A percentile compares a stretch with the other conserved stretches of the same genome.
These are phyloP conservation scores for Hirtodrosophila histrioides DNA, from an alignment of 2,888 invertebrate species.

Conservation along the genomic window DNA sequence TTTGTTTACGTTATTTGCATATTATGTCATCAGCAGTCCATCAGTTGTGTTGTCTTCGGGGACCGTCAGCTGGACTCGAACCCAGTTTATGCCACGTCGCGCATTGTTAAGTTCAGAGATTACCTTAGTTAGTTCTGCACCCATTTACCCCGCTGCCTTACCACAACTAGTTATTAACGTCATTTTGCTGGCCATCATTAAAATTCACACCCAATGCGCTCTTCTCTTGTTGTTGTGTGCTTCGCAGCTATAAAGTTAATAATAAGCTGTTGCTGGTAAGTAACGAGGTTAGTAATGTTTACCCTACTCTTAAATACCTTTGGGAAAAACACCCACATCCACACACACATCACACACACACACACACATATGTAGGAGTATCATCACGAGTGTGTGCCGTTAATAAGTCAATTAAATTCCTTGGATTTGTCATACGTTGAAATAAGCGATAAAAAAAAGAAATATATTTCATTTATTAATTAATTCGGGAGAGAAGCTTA, in stretches of 20 bases:
- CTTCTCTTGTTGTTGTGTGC: slow-evolving; percentile 20
- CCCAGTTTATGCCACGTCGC: slow-evolving; percentile 27
- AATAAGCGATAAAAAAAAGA: not conserved
- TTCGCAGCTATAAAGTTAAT: slow-evolving; percentile 58
- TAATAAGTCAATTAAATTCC: slow-evolving; percentile 30
- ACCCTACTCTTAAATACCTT: slow-evolving; percentile 47
- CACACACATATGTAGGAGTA: not conserved
- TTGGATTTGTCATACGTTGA: not conserved
- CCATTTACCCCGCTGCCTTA: not conserved
- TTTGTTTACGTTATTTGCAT: slow-evolving; percentile 69
- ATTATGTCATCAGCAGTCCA: slow-evolving; percentile 79
- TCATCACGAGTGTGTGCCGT: slow-evolving; percentile 14
- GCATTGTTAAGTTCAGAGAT: slow-evolving; percentile 73
- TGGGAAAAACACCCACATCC: slow-evolving; percentile 26
- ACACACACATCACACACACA: slow-evolving; percentile 3
- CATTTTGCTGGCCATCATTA: slow-evolving; percentile 54
- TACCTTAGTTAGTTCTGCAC: slow-evolving; percentile 36
- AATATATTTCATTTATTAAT: not conserved
- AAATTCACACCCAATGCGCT: slow-evolving; percentile 36
- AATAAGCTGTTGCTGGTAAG: slow-evolving; percentile 53
- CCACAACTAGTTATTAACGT: slow-evolving; percentile 62
- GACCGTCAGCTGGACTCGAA: slow-evolving; percentile 60
- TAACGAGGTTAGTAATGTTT: slow-evolving; percentile 70
- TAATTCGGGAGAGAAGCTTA: not conserved
- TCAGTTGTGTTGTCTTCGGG: slow-evolving; percentile 70